Percentiles rank a stretch among this genome's conserved stretches.
Conservation (phyloP, 2,113 vertebrate genomes). For the Coptodon bakossiorum region DNA sequence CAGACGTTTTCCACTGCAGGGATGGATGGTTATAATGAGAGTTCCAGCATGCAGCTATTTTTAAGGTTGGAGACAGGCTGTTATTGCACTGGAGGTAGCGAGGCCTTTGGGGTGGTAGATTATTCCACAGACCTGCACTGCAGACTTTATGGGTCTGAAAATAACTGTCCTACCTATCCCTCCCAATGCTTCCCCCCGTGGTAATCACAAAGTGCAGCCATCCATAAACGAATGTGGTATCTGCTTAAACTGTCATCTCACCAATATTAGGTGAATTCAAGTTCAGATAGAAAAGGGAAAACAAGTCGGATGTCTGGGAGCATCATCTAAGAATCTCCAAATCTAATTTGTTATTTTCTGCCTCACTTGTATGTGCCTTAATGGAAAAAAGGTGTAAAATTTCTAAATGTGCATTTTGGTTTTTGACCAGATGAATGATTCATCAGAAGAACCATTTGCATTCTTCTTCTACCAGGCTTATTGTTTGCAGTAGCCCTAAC, state of each 20-base stretch:
- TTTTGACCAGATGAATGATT: neutral
- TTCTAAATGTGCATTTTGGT: neutral
- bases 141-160: constrained; percentile 68
- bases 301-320: neutral
- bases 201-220: constrained; percentile 62
- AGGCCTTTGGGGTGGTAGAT: constrained; percentile 58
- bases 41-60: constrained; percentile 63
- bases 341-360: constrained; percentile 8
- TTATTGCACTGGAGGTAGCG: constrained; percentile 55
- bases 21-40: constrained; percentile 63
- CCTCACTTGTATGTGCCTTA: neutral
- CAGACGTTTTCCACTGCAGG: constrained; percentile 54
- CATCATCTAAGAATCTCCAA: neutral
- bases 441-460: neutral
- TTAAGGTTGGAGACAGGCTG: constrained; percentile 53
- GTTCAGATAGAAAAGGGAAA: constrained; percentile 21
- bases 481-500: neutral
- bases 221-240: constrained; percentile 59
- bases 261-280: constrained; percentile 37
- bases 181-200: constrained; percentile 24
- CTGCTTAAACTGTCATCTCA: constrained; percentile 57
- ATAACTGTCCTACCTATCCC: constrained; percentile 60
- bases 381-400: neutral
- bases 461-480: neutral
- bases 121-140: constrained; percentile 64